phyloP scores from a whole-genome alignment of 1,140 invertebrate genomes.

The Euglossa dilemma region DNA sequence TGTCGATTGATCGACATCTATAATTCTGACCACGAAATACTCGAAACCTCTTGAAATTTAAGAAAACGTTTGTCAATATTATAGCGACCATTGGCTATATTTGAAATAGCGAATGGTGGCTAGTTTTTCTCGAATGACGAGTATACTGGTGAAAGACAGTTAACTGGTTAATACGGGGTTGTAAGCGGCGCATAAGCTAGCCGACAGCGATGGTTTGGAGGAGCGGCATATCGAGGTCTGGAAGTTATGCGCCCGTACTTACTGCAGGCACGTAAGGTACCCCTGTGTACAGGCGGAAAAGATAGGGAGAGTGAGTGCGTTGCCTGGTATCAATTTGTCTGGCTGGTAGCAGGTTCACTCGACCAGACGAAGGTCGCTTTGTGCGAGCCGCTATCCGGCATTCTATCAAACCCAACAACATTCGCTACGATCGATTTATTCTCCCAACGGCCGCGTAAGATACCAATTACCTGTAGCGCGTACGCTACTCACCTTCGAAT shows the following conservation, averaged over 20 bases:
- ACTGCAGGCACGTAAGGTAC: conserved; percentile 60
- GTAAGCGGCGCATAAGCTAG: conserved; percentile 34
- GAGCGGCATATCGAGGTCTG: conserved; percentile 57
- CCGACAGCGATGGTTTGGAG: conserved; percentile 52
- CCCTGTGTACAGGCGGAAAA: conserved; percentile 60
- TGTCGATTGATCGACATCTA: no score
- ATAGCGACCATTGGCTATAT: no score
- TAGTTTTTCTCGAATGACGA: no score
- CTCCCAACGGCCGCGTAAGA: conserved; percentile 71
- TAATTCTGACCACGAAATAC: no score
- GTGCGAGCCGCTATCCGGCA: conserved; percentile 79
- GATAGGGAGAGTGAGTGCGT: conserved; percentile 78
- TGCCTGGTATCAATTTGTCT: conserved; percentile 81
- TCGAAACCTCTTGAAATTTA: no score
- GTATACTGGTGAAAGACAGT: no score
- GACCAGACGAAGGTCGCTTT: conserved; percentile 79
- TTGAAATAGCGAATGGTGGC: no score
- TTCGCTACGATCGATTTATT: conserved; percentile 78
- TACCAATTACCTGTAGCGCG: conserved; percentile 76
- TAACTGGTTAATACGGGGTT: conserved; percentile 41
- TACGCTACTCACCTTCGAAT: conserved; percentile 52
- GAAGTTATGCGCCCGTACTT: conserved; percentile 67
- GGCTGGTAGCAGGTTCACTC: conserved; percentile 73
- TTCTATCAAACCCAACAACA: conserved; percentile 79
- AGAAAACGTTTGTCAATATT: no score